Evolutionary conservation across 2,888 invertebrate species (phyloP), one percentile per base, ranked within the genome.

Genomic region (Helobdella robusta): DNA sequence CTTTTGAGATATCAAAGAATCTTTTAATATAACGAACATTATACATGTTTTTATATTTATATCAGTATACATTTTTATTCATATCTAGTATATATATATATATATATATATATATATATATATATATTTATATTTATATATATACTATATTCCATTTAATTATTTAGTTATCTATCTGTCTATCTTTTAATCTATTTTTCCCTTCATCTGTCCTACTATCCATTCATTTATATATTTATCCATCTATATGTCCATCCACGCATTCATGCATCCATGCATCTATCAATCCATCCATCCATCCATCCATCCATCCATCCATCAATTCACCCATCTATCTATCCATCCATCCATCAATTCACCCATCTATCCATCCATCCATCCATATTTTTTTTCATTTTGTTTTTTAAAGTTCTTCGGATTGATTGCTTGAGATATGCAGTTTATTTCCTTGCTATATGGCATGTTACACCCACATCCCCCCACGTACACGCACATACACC

Each of bases 211-310:
- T 8, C n/a, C 50, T 4, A 6, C 50, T 18, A 23, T 50, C 50
- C 50, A 4, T 18, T 25, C 50, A 50, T 50, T 50, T 25, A 50
- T 50, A n/a, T 18, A 50, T 50, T 25, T 25, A 50, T 50, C n/a
- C 50, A 50, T 50, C 50, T 18, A n/a, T 50, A 6, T 25, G 25
- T 50, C 50, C 50, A 50, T 50, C n/a, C 50, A 4, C n/a, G n/a
- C n/a, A n/a, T n/a, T n/a, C n/a, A n/a, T n/a, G n/a, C n/a, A n/a
- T n/a, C n/a, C n/a, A n/a, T n/a, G n/a, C n/a, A n/a, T n/a, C n/a
- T n/a, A n/a, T n/a, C n/a, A n/a, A n/a, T n/a, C n/a, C n/a, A n/a
- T 50, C 50, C 5, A 23, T 50, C 50, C 50, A 50, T 50, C 50
- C 50, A 50, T 50, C n/a, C 50, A 8, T 18, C 18, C 6, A 6